Percentiles rank a stretch among this genome's conserved stretches.
Conservation (phyloP, 2,113 vertebrate species). For the Balaeniceps rex region DNA sequence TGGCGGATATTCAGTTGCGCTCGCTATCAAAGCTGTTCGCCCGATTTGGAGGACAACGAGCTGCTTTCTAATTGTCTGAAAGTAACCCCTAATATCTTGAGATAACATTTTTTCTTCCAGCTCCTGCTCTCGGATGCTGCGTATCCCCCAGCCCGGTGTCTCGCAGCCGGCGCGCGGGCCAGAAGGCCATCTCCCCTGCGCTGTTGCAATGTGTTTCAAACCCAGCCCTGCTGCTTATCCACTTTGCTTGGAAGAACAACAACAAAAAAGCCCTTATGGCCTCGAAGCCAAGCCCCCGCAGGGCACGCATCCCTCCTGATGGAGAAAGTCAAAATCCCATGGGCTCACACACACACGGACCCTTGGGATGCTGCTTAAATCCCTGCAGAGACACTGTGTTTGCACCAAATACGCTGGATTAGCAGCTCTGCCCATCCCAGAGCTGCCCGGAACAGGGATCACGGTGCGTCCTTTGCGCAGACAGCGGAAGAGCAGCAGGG, state of each 20-base stretch:
- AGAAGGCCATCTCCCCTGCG: neutral
- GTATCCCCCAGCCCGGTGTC: neutral
- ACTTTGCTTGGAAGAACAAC: neutral
- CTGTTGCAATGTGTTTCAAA: neutral
- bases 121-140: neutral
- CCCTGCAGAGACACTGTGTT: fast-evolving
- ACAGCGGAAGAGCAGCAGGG: neutral
- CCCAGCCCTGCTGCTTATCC: neutral
- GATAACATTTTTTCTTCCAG: neutral
- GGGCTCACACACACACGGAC: fast-evolving
- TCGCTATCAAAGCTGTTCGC: neutral
- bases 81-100: neutral
- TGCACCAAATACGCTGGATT: fast-evolving
- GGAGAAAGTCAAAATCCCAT: fast-evolving
- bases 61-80: neutral
- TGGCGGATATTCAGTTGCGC: fast-evolving
- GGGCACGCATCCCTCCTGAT: neutral
- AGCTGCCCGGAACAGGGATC: neutral
- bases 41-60: neutral
- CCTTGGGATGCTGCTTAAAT: neutral
- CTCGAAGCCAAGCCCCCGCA: neutral
- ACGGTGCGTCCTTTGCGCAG: fast-evolving
- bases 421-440: neutral
- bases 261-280: neutral
- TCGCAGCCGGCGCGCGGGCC: neutral